These are phyloP conservation scores for Callipepla squamata DNA, from an alignment of 2,113 vertebrate species.

Conservation along the genomic window DNA sequence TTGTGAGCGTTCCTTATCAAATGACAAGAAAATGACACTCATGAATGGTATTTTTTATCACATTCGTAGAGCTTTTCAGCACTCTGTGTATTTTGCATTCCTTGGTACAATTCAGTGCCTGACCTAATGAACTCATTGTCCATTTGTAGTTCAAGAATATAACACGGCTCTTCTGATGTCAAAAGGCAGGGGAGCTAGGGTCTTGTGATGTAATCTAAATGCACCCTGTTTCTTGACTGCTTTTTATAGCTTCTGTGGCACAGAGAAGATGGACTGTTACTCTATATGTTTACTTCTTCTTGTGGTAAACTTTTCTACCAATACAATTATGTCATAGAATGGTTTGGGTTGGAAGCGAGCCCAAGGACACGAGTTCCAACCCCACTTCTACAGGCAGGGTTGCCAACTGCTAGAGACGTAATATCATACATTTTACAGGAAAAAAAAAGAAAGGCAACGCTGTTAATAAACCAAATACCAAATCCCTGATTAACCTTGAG, in stretches of 20 bases:
- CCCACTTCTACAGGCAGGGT: too few species aligned
- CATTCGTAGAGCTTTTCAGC: not conserved
- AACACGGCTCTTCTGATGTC: not conserved
- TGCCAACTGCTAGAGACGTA: not conserved
- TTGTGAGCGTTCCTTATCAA: not conserved
- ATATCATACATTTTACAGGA: not conserved
- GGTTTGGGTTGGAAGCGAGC: too few species aligned
- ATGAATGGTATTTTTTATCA: not conserved
- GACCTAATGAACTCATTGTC: not conserved
- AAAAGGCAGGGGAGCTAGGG: not conserved
- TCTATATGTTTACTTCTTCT: not conserved
- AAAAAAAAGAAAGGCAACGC: not conserved
- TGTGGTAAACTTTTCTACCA: not conserved
- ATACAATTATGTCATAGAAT: not conserved
- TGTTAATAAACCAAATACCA: not conserved
- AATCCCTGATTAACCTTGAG: not conserved
- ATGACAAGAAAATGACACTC: not conserved
- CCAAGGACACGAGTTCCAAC: too few species aligned
- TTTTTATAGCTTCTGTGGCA: not conserved
- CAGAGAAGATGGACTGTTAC: fast-evolving
- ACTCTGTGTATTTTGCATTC: not conserved
- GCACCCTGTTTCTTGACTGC: not conserved
- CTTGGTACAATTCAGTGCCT: not conserved
- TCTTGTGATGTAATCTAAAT: not conserved
- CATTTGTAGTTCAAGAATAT: not conserved